These are phyloP conservation scores for Periphyllus acericola DNA, from an alignment of 2,888 invertebrate genomes.

Conservation along the genomic window DNA sequence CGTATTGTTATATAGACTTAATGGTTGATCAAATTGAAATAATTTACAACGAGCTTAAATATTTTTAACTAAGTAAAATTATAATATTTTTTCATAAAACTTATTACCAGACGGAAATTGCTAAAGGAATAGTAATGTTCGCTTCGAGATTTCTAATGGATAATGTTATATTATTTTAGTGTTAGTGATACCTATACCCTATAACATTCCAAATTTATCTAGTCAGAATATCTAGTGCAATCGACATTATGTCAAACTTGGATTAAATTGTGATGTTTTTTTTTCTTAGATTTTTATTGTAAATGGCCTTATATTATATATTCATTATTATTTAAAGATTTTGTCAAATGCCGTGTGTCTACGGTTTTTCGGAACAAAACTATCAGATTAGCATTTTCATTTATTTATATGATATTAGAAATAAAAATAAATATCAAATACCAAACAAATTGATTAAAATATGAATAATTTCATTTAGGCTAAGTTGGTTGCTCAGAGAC, in stretches of 20 bases:
- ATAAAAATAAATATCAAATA: neutral
- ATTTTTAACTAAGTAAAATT: slow-evolving; percentile 20
- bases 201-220: slow-evolving; percentile 34
- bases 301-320: neutral
- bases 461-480: neutral
- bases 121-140: neutral
- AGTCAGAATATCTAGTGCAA: slow-evolving; percentile 50
- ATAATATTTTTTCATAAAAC: slow-evolving; percentile 49
- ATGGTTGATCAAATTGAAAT: neutral
- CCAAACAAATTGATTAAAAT: neutral
- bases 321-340: neutral
- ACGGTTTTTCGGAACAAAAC: neutral
- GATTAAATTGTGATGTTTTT: slow-evolving; percentile 23
- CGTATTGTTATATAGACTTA: neutral
- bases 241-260: slow-evolving; percentile 31
- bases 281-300: neutral
- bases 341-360: neutral
- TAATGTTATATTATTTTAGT: neutral
- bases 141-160: slow-evolving; percentile 1
- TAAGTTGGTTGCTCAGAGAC: slow-evolving; percentile 10
- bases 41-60: slow-evolving; percentile 47
- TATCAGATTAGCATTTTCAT: neutral
- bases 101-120: slow-evolving; percentile 7
- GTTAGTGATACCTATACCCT: neutral
- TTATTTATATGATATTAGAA: neutral